Base-by-base conservation (phyloP, 2,888 invertebrate species). In the Didymodactylos carnosus region DNA sequence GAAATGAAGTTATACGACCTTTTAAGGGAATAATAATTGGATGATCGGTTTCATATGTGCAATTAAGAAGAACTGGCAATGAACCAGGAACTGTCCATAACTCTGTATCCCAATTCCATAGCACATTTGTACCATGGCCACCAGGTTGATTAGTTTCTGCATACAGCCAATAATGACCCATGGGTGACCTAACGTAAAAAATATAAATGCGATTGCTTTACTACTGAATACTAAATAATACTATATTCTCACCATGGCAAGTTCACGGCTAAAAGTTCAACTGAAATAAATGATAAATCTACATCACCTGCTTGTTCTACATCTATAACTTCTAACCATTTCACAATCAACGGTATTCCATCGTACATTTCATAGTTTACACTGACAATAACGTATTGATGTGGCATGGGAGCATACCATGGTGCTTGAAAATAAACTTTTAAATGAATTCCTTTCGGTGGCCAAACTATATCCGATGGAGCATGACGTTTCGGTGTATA, bases 331-430 rank as follows among this genome's bases (percentile, higher is more conserved):
- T 69, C 49, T 19, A 77, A n/a, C 77, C 77, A 77, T 71, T 77
- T 77, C 14, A 72, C 29, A 27, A 77, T 43, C 41, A 77, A 62
- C 25, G 77, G 77, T 39, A 77, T 71, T 6, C 77, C 77, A 71
- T 75, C 77, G 51, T 77, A 77, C 53, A 77, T 75, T 43, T 77
- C 77, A 72, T 77, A 77, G 35, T 76, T 76, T 7, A 77, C 75
- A 25, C 70, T 74, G 6, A 77, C 76, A 14, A 25, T 71, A 19
- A 77, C 72, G 23, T 25, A 39, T 51, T 76, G 71, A 73, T 77
- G 77, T 39, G 43, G 39, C 11, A 29, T 19, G 10, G 77, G 77
- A 35, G 77, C 77, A n/a, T 41, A 69, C 39, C 35, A 46, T 19
- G 77, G 75, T 35, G 75, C 73, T n/a, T 27, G 69, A 29, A 76